Base-by-base conservation (phyloP, 1,140 invertebrate species). In the Lanistes nyassanus region DNA sequence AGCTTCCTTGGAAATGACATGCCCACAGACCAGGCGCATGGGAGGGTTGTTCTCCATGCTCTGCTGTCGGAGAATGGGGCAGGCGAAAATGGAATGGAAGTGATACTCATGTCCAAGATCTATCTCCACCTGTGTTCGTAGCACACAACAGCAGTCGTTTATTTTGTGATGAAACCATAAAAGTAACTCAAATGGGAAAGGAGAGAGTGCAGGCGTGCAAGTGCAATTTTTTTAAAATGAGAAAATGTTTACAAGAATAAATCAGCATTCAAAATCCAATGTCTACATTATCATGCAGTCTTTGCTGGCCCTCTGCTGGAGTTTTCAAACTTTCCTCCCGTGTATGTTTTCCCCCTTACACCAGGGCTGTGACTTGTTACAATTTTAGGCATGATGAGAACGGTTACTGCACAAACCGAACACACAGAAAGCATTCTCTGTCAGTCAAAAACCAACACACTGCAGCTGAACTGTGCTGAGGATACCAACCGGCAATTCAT, bases 81-180 rank as follows among this genome's bases (percentile, higher is more conserved):
- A 99, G 19, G 98, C 97, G 90, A 99, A 99, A 79, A 98, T 95
- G 37, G 97, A 99, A 90, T 99, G 98, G 88, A 97, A 99, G 80
- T 95, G 93, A 80, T 93, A 94, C 66, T 96, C 94, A 78, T 93
- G 93, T 16, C 94, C 95, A 11, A 97, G 89, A 84, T 97, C 95
- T 81, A 98, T 97, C 90, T 97, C 95, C 86, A 98, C 97, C 94
- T 95, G 83, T 65, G 90, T 0, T 47, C 42, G 19, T 11, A 65
- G 23, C 51, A 53, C 51, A 53, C 51, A 53, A 53, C 23, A 13
- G 13, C 23, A 13, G 29, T 39, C 21, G 42, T n/a, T n/a, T n/a
- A n/a, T n/a, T n/a, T n/a, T n/a, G n/a, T n/a, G n/a, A n/a, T n/a
- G n/a, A n/a, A n/a, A n/a, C n/a, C n/a, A n/a, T n/a, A n/a, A n/a